phyloP scores from a whole-genome alignment of 2,888 invertebrate species.

The Morpho helenor region DNA sequence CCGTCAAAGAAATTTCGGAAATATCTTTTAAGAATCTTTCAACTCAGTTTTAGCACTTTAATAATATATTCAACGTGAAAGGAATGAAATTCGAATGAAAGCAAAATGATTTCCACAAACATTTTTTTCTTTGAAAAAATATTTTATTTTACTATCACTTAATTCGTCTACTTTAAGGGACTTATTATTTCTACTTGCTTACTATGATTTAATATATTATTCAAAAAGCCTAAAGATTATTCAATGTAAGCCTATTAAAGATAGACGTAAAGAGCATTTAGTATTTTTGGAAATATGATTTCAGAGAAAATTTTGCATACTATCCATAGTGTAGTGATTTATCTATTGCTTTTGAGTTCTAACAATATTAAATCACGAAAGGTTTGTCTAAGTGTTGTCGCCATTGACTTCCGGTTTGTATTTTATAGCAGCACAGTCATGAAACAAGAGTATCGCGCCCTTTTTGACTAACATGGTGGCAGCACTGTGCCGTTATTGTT shows the following conservation, averaged over 20 bases:
- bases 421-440: no score
- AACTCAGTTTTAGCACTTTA: slow-evolving; percentile 9
- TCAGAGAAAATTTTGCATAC: no score
- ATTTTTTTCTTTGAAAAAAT: slow-evolving; percentile 15
- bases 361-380: no score
- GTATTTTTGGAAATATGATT: no score
- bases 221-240: slow-evolving; percentile 5
- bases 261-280: neutral
- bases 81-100: slow-evolving; percentile 15
- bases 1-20: slow-evolving; percentile 12
- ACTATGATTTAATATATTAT: slow-evolving; percentile 3
- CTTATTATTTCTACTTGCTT: neutral
- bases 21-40: slow-evolving; percentile 14
- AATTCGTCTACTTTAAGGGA: slow-evolving; percentile 7
- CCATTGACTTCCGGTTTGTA: no score
- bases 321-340: no score
- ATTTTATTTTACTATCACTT: slow-evolving; percentile 13
- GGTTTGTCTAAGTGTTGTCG: no score
- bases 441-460: no score
- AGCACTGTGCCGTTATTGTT: no score
- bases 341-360: no score
- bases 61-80: slow-evolving; percentile 14
- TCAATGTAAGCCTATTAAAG: slow-evolving; percentile 1
- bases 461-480: no score
- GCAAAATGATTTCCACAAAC: slow-evolving; percentile 14